Percentiles rank a stretch among this genome's conserved stretches.
Conservation (phyloP, 1,140 invertebrate species). For the Drosophila malerkotliana region DNA sequence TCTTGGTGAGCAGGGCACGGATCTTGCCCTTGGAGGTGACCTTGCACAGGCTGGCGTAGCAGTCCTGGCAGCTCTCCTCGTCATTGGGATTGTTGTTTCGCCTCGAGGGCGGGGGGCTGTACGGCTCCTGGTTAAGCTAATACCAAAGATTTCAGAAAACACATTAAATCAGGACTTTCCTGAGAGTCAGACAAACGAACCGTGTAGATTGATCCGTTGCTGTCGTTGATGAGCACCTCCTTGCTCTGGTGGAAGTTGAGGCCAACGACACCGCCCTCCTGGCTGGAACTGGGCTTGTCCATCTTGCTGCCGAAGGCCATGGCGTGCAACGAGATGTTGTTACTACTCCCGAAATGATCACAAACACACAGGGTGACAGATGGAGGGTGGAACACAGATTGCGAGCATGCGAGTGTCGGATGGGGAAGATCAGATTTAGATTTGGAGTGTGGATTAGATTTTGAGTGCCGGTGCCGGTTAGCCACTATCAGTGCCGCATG, state of each 20-base stretch:
- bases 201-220: slow-evolving; percentile 87
- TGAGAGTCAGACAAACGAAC: slow-evolving; percentile 64
- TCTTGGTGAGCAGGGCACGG: slow-evolving; percentile 94
- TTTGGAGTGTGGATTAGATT: slow-evolving; percentile 38
- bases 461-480: slow-evolving; percentile 32
- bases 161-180: background rate
- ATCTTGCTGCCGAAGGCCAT: slow-evolving; percentile 91
- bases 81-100: slow-evolving; percentile 76
- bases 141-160: background rate
- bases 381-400: slow-evolving; percentile 58
- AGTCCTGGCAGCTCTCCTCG: slow-evolving; percentile 82
- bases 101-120: slow-evolving; percentile 72
- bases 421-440: slow-evolving; percentile 39
- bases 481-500: slow-evolving; percentile 44
- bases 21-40: slow-evolving; percentile 88
- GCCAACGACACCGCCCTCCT: slow-evolving; percentile 93
- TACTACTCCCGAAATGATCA: slow-evolving; percentile 84
- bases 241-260: slow-evolving; percentile 95
- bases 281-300: slow-evolving; percentile 92
- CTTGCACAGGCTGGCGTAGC: slow-evolving; percentile 69
- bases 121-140: slow-evolving; percentile 80
- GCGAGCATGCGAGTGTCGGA: slow-evolving; percentile 67
- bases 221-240: slow-evolving; percentile 92
- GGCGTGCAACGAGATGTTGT: slow-evolving; percentile 91
- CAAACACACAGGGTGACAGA: slow-evolving; percentile 44